These are phyloP conservation scores for Moxostoma hubbsi DNA, from an alignment of 2,797 vertebrate genomes.

Conservation along the genomic window DNA sequence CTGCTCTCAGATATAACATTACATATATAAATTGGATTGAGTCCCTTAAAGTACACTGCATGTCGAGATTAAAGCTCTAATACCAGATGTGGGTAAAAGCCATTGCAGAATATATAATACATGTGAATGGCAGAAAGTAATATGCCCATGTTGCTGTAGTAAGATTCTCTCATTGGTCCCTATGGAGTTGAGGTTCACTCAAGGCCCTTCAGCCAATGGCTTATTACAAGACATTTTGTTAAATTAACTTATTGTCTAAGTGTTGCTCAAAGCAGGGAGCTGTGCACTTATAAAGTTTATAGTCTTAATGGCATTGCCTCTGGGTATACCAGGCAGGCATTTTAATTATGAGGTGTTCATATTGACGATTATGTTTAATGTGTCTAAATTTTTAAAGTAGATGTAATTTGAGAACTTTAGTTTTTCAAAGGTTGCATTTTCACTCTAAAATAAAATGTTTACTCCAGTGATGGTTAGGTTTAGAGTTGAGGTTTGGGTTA, in stretches of 20 bases:
- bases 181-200: conserved; percentile 19
- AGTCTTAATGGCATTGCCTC: conserved; percentile 36
- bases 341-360: conserved; percentile 24
- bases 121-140: conserved; percentile 11
- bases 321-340: conserved; percentile 16
- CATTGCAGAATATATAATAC: conserved; percentile 15
- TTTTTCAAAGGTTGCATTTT: no score
- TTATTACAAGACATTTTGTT: conserved; percentile 46
- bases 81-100: not conserved
- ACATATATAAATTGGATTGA: not conserved
- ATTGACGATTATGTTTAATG: conserved; percentile 36
- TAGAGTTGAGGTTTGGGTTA: no score
- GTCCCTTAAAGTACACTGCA: not conserved
- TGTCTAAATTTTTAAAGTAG: not conserved
- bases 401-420: not conserved
- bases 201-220: conserved; percentile 33
- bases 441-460: no score
- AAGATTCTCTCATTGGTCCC: conserved; percentile 21
- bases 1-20: not conserved
- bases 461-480: no score
- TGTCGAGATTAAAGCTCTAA: conserved; percentile 5
- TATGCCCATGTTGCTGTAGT: conserved; percentile 3
- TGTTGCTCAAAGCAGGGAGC: conserved; percentile 35
- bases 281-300: conserved; percentile 25
- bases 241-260: conserved; percentile 49